These are phyloP conservation scores for Pocillopora meandrina DNA, from an alignment of 92 coral and sea anemone species.

Conservation along the genomic window DNA sequence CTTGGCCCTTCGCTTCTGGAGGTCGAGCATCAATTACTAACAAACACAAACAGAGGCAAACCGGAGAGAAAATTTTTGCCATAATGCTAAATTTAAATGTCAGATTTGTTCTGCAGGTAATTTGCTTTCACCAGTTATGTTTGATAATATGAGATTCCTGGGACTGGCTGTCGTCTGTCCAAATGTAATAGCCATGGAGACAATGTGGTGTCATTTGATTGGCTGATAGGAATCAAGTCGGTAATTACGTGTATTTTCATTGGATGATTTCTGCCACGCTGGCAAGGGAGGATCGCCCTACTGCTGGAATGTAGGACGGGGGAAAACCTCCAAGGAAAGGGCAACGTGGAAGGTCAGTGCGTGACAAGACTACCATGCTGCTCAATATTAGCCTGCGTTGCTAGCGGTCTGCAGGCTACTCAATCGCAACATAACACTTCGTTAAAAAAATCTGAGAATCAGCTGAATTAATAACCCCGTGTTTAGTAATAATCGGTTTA, in stretches of 20 bases:
- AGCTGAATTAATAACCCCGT: too few relatives aligned
- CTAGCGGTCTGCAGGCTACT: too few relatives aligned
- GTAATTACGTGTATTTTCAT: conserved; percentile 29
- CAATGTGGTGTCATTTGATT: conserved; percentile 38
- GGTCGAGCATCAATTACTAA: conserved; percentile 64
- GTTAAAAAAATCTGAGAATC: too few relatives aligned
- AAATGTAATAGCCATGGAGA: conserved; percentile 5
- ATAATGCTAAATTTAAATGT: neutral
- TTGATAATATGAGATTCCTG: conserved; percentile 36
- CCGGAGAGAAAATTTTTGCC: conserved; percentile 18
- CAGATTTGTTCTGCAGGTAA: neutral
- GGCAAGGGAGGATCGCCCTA: conserved; percentile 43
- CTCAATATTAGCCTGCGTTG: too few relatives aligned
- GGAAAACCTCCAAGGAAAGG: neutral
- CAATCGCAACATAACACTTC: too few relatives aligned
- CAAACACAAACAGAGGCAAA: conserved; percentile 39
- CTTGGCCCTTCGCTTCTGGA: conserved; percentile 68
- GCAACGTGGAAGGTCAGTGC: neutral
- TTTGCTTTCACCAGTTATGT: neutral
- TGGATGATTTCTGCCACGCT: conserved; percentile 82
- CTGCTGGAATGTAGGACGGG: conserved; percentile 5
- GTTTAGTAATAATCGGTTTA: too few relatives aligned
- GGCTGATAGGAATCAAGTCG: conserved; percentile 64
- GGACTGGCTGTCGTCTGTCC: conserved; percentile 15
- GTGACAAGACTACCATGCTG: too few relatives aligned